Percentiles rank a stretch among this genome's conserved stretches.
Evolutionary conservation across 2,113 vertebrate species (phyloP).

Genomic region (Takifugu bimaculatus): DNA sequence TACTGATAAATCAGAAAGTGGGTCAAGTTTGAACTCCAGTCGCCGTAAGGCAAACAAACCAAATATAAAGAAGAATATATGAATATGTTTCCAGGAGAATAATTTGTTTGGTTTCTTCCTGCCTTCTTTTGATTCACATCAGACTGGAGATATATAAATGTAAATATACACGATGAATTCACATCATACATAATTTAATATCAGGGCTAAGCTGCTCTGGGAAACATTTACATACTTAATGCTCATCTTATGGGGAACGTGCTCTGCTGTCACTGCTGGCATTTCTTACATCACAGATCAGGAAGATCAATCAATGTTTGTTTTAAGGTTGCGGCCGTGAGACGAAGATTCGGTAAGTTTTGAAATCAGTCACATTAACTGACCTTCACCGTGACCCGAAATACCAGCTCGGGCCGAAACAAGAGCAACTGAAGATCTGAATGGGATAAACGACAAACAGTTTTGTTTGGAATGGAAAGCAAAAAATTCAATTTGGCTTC

Average conservation of each 20-base stretch:
- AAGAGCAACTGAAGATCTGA: too few relatives aligned
- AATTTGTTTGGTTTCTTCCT: conserved; percentile 42
- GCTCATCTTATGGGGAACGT: not conserved
- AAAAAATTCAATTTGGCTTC: too few relatives aligned
- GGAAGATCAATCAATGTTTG: too few relatives aligned
- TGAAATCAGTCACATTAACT: too few relatives aligned
- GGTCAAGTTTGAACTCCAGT: conserved; percentile 61
- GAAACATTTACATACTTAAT: conserved; percentile 48
- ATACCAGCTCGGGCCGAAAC: too few relatives aligned
- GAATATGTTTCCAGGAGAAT: conserved; percentile 49
- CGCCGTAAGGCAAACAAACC: conserved; percentile 49
- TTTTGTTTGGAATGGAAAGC: too few relatives aligned
- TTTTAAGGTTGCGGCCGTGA: too few relatives aligned
- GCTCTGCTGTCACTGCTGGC: too few relatives aligned
- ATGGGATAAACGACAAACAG: too few relatives aligned
- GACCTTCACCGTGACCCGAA: too few relatives aligned
- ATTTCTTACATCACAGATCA: too few relatives aligned
- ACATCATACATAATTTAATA: conserved; percentile 44
- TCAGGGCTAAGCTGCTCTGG: conserved; percentile 11
- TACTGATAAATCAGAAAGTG: conserved; percentile 2
- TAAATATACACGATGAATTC: conserved; percentile 39
- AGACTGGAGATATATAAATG: conserved; percentile 32
- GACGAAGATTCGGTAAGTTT: too few relatives aligned
- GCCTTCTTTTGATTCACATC: conserved; percentile 44
- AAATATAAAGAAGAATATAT: conserved; percentile 62